Evolutionary conservation across 2,888 invertebrate genomes (phyloP).

Genomic region (Zhuqinia jingwanae): DNA sequence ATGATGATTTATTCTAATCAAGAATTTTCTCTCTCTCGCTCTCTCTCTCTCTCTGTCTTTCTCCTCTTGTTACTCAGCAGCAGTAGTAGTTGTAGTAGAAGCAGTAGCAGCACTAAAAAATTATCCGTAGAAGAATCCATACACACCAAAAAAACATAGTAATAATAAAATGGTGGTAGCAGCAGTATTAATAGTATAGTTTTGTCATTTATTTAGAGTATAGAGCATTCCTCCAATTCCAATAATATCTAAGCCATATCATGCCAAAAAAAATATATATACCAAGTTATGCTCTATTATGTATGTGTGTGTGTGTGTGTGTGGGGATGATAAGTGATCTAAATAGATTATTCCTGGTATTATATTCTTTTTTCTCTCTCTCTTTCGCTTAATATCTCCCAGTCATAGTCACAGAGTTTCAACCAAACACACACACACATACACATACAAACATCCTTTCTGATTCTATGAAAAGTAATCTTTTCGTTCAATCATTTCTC

Average conservation of each 20-base stretch:
- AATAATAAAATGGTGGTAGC: no score
- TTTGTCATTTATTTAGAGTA: no score
- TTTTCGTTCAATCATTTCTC: conserved; percentile 55
- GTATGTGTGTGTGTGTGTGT: neutral
- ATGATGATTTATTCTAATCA: conserved; percentile 78
- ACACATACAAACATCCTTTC: neutral
- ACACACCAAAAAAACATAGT: no score
- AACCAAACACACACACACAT: no score
- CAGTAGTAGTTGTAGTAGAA: no score
- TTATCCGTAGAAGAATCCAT: no score
- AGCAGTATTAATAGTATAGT: no score
- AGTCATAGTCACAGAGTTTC: no score
- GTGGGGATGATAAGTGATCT: conserved; percentile 59
- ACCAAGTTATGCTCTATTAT: neutral
- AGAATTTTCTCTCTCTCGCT: conserved; percentile 72
- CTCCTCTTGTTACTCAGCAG: neutral
- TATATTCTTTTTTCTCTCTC: conserved; percentile 22
- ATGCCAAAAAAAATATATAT: no score
- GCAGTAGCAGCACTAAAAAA: no score
- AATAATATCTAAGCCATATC: neutral
- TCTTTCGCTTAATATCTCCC: no score
- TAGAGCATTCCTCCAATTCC: no score
- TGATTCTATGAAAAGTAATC: conserved; percentile 64
- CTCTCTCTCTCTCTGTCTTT: conserved; percentile 21
- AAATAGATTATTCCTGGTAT: conserved; percentile 69